Percentiles rank a stretch among this genome's conserved stretches.
Evolutionary conservation across 2,888 invertebrate species (phyloP).

Genomic region (Habroteleia sp.): DNA sequence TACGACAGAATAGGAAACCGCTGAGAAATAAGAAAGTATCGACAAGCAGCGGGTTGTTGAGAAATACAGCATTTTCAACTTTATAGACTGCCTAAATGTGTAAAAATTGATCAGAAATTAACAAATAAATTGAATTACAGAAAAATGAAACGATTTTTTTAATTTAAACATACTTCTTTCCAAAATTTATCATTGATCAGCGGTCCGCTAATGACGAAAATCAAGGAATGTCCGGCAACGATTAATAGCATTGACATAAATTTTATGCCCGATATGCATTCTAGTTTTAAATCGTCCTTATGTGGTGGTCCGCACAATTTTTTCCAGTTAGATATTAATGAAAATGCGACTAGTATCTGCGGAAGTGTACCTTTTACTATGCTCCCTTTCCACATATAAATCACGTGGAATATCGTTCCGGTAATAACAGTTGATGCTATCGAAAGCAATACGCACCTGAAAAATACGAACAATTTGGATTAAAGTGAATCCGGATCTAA

Average conservation of each 20-base stretch:
- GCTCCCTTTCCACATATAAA: constrained; percentile 65
- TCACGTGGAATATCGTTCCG: constrained; percentile 72
- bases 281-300: constrained; percentile 84
- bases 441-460: constrained; percentile 70
- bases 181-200: constrained; percentile 85
- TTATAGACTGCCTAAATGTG: constrained; percentile 83
- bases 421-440: constrained; percentile 69
- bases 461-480: constrained; percentile 64
- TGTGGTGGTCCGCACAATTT: constrained; percentile 84
- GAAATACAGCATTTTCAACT: constrained; percentile 84
- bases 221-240: constrained; percentile 85
- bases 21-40: constrained; percentile 88
- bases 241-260: constrained; percentile 87
- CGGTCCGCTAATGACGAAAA: constrained; percentile 86
- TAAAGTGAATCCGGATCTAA: constrained; percentile 52
- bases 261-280: constrained; percentile 86
- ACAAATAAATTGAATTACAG: background rate
- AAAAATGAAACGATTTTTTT: background rate
- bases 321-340: constrained; percentile 83
- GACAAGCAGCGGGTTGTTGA: constrained; percentile 87
- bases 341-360: constrained; percentile 82
- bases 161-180: constrained; percentile 83
- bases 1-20: constrained; percentile 86
- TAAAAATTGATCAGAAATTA: constrained; percentile 29
- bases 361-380: constrained; percentile 65